Base-by-base conservation (phyloP, 2,797 vertebrate species). In the Cyclopterus lumpus region DNA sequence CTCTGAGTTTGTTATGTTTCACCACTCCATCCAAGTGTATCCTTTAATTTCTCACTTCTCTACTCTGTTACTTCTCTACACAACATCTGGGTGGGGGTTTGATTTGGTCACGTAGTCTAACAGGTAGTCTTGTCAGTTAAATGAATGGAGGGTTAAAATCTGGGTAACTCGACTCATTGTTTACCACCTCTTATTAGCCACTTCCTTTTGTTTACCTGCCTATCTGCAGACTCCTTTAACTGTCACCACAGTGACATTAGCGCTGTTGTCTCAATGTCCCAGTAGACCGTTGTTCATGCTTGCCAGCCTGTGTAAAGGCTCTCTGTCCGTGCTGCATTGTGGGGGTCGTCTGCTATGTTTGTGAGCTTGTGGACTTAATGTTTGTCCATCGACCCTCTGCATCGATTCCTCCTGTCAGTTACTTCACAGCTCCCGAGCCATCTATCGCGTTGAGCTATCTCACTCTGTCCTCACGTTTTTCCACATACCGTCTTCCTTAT, bases 341-440 rank as follows among this genome's bases (percentile, higher is more conserved):
- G 88, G 67, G 64, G 62, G 36, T 81, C 74, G 79, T 74, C 84
- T 66, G 64, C 75, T 54, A 73, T 80, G 74, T 90, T 84, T 88
- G 88, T 82, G 84, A 86, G 79, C 70, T 64, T 59, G 49, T 67
- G 81, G 88, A 89, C 89, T 84, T 81, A 82, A 84, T 89, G 85
- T 90, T 89, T 90, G 91, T 89, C 84, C 85, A 92, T 91, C 44
- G 84, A 91, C 78, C 67, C 44, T 73, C 62, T 24, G 72, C 76
- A 93, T 93, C 72, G 88, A 92, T 90, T 77, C 65, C 70, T 79
- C 57, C 89, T 75, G 85, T 88, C 81, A 81, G 74, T 79, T 76
- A 83, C 86, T 80, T 77, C 79, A 55, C 60, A 32, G 74, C 85
- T 90, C 75, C 80, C 78, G 1, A 9, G 73, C 63, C 61, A 78